Conservation (phyloP, 2,113 vertebrate genomes). For the Phalacrocorax aristotelis region DNA sequence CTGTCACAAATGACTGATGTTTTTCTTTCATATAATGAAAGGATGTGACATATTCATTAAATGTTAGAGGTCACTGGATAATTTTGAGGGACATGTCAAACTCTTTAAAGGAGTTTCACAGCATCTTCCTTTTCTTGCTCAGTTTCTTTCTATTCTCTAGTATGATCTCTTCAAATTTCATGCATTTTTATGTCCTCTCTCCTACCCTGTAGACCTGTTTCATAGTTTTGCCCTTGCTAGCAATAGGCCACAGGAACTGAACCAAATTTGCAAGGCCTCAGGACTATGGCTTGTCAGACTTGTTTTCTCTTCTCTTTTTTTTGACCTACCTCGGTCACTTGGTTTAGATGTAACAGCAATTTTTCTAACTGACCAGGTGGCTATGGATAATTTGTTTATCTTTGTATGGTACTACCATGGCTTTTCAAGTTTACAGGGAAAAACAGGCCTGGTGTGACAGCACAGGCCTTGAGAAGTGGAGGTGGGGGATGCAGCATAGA, state of each 20-base stretch:
- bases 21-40: neutral
- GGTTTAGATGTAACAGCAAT: neutral
- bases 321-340: neutral
- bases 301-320: neutral
- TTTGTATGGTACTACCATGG: neutral
- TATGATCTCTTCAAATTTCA: neutral
- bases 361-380: neutral
- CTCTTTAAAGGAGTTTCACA: neutral
- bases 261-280: neutral
- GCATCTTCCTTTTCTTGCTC: neutral
- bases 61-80: neutral
- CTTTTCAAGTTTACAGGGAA: neutral
- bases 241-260: neutral
- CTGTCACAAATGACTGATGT: neutral
- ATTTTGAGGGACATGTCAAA: neutral
- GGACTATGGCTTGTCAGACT: neutral
- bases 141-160: neutral
- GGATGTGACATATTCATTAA: neutral
- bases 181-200: neutral
- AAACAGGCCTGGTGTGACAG: neutral
- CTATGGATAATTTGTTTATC: neutral
- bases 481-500: accelerated
- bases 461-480: neutral
- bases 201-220: neutral
- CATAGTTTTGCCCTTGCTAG: neutral